Evolutionary conservation across 1,140 invertebrate species (phyloP).

Genomic region (Drosophila orena): DNA sequence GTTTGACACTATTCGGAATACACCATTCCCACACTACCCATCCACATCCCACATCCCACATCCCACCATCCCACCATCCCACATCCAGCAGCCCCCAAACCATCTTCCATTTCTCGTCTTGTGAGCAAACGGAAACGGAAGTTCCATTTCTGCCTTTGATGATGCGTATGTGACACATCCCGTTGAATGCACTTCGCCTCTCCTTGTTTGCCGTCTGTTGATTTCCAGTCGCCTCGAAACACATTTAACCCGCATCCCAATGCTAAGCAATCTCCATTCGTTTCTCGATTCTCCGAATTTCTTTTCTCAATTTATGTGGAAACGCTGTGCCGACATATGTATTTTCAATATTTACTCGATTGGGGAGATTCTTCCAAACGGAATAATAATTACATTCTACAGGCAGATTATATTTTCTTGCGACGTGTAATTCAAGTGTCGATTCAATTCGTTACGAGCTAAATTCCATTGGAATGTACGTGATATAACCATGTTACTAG

Average conservation of each 20-base stretch:
- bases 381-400: background rate
- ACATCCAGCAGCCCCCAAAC: background rate
- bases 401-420: no score
- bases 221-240: slow-evolving; percentile 42
- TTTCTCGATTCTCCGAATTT: slow-evolving; percentile 13
- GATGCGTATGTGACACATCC: slow-evolving; percentile 50
- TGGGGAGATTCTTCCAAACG: slow-evolving; percentile 15
- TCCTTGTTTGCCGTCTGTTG: slow-evolving; percentile 42
- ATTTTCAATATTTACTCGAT: slow-evolving; percentile 56
- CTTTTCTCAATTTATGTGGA: slow-evolving; percentile 40
- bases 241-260: slow-evolving; percentile 50
- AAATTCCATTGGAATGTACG: no score
- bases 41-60: background rate
- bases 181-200: slow-evolving; percentile 35
- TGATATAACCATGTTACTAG: no score
- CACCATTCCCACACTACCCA: background rate
- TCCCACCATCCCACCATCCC: background rate
- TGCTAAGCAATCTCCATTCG: slow-evolving; percentile 60
- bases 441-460: no score
- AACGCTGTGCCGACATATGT: slow-evolving; percentile 29
- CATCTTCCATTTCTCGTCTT: background rate
- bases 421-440: no score
- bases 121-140: slow-evolving; percentile 71
- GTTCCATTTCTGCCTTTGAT: slow-evolving; percentile 78
- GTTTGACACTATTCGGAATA: slow-evolving; percentile 61